Base-by-base conservation (phyloP, 2,113 vertebrate genomes). In the Heterotis niloticus region DNA sequence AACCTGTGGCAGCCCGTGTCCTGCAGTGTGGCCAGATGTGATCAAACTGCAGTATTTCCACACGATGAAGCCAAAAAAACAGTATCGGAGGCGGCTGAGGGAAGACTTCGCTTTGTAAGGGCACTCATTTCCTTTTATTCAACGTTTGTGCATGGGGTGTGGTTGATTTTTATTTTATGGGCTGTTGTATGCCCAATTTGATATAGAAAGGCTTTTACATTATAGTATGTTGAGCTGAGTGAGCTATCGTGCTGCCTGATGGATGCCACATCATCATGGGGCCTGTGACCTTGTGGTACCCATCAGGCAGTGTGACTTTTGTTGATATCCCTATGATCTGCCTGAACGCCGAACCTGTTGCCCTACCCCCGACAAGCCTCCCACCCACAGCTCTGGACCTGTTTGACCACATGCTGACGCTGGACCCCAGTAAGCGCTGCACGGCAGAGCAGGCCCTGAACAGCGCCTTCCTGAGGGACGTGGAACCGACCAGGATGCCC, bases 51-150 rank as follows among this genome's bases (percentile, higher is more conserved):
- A 97, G 26, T 99, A 98, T 90, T 99, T 99, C 92, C 98, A 99
- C 93, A 98, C 96, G 86, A 99, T 99, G 96, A 99, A 99, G 92
- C 97, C 97, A 95, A 99, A 99, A 96, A 99, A 99, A 88, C 98
- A 98, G 74, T 99, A 99, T 86, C 92, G 98, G 64, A 92, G 97
- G 79, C 95, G 98, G 77, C 88, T 99, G 85, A 91, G 97, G 83
- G 98, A 99, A 90, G 98, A 99, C 89, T 99, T 96, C 90, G 93
- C 94, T 90, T 99, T 99, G 98, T 99, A 92, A 96, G 96, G 90
- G 24, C 0, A 4, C 14, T 0, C 26, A 24, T 5, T 26, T 74
- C 26, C 24, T n/a, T 7, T 51, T 62, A n/a, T 57, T 74, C 57
- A 74, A 57, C 44, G 51, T 52, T 74, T 24, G 5, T 16, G 24